phyloP scores from a whole-genome alignment of 2,113 vertebrate species.

The Passer domesticus region DNA sequence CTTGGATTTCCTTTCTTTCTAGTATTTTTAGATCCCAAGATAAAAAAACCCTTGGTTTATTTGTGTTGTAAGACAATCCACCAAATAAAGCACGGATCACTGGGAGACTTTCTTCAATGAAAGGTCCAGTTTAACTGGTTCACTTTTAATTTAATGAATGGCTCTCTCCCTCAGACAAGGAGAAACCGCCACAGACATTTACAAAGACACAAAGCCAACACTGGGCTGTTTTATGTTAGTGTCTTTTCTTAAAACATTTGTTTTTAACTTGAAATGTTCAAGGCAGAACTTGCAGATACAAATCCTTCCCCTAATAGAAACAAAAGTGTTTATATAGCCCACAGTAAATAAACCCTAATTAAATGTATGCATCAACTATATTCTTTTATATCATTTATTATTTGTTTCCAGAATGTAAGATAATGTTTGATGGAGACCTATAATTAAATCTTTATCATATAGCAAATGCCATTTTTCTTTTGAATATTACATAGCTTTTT shows the following conservation, averaged over 20 bases:
- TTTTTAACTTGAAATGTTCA: constrained; percentile 67
- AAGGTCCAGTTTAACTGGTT: constrained; percentile 64
- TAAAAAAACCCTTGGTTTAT: constrained; percentile 56
- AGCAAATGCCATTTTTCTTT: background rate
- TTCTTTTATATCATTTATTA: background rate
- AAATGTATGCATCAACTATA: constrained; percentile 39
- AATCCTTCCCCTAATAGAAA: constrained; percentile 37
- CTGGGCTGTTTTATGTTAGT: constrained; percentile 61
- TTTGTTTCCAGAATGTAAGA: background rate
- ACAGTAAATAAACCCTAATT: constrained; percentile 58
- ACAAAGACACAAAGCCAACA: constrained; percentile 67
- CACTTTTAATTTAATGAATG: constrained; percentile 73
- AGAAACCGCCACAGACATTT: constrained; percentile 57
- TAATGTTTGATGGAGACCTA: background rate
- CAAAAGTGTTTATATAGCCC: constrained; percentile 46
- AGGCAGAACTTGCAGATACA: constrained; percentile 51
- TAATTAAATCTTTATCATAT: background rate
- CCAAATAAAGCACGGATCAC: constrained; percentile 69
- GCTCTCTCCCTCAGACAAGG: constrained; percentile 54
- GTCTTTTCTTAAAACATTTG: constrained; percentile 71
- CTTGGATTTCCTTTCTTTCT: constrained; percentile 70
- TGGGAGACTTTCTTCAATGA: constrained; percentile 74
- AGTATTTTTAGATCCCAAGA: constrained; percentile 76
- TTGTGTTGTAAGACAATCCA: constrained; percentile 74
- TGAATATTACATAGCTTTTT: background rate